These are phyloP conservation scores for Drosophila emarginata DNA, from an alignment of 2,888 invertebrate genomes.

Conservation along the genomic window DNA sequence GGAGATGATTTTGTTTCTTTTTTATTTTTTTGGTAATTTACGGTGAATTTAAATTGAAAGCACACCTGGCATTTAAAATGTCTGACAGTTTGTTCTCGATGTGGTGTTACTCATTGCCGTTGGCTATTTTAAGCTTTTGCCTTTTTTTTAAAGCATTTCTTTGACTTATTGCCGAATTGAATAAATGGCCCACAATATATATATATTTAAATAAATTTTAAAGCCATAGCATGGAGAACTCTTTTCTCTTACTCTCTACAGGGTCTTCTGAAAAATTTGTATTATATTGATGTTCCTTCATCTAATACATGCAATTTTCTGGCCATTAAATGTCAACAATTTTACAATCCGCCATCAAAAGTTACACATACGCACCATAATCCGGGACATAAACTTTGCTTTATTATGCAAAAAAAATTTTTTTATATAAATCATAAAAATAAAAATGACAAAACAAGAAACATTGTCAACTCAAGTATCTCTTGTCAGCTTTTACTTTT, in stretches of 20 bases:
- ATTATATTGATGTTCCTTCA: constrained; percentile 1
- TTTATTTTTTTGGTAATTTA: neutral
- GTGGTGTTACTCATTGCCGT: neutral
- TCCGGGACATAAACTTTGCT: constrained; percentile 51
- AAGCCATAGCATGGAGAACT: neutral
- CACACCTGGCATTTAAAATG: constrained; percentile 8
- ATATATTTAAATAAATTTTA: neutral
- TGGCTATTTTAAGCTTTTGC: neutral
- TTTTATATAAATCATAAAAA: constrained; percentile 38
- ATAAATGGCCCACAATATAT: too few relatives aligned
- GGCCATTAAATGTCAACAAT: constrained; percentile 4
- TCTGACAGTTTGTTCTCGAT: neutral
- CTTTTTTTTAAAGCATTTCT: neutral
- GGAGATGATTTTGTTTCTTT: neutral
- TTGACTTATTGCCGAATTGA: too few relatives aligned
- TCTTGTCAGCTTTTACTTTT: constrained; percentile 35
- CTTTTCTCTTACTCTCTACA: neutral
- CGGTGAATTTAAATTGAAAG: neutral
- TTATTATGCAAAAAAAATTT: constrained; percentile 45
- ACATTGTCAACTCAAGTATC: constrained; percentile 32
- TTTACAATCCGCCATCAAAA: constrained; percentile 14
- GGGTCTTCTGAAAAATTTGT: neutral
- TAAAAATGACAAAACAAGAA: constrained; percentile 11
- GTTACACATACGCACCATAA: constrained; percentile 34
- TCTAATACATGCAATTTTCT: constrained; percentile 5